These are phyloP conservation scores for Callithrix jacchus DNA, from an alignment of 2,113 vertebrate species.

Conservation along the genomic window DNA sequence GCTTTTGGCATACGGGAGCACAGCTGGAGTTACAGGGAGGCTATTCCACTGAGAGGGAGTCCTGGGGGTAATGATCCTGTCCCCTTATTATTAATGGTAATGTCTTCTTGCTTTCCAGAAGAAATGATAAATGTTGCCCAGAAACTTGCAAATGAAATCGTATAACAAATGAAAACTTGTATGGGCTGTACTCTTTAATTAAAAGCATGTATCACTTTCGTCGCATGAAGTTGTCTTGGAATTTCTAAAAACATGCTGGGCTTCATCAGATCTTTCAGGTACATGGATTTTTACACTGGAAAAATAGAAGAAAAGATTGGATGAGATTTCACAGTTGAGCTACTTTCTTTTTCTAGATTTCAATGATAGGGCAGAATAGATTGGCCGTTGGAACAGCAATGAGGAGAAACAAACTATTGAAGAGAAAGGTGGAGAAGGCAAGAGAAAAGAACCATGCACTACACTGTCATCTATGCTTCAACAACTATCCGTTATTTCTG, in stretches of 20 bases:
- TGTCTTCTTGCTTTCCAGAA: conserved; percentile 7
- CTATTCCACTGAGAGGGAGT: not conserved
- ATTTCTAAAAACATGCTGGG: not conserved
- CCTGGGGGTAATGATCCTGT: too few relatives aligned
- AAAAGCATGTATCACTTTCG: not conserved
- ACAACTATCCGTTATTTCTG: not conserved
- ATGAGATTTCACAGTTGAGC: conserved; percentile 3
- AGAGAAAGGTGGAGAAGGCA: not conserved
- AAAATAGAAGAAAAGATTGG: not conserved
- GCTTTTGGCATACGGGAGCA: not conserved
- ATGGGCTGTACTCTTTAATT: conserved; percentile 37
- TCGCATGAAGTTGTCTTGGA: not conserved
- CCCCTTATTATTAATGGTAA: not conserved
- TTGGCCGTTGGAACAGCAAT: not conserved
- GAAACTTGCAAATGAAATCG: conserved; percentile 27
- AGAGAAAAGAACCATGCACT: not conserved
- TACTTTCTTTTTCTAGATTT: conserved; percentile 17
- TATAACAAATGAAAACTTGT: not conserved
- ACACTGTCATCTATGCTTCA: not conserved
- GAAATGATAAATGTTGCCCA: not conserved
- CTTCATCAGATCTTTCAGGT: not conserved
- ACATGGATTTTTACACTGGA: conserved; percentile 28
- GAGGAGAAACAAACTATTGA: not conserved
- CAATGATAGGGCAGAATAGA: not conserved
- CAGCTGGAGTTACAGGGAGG: not conserved